Base-by-base conservation (phyloP, 2,113 vertebrate species). In the Cepphus grylle region DNA sequence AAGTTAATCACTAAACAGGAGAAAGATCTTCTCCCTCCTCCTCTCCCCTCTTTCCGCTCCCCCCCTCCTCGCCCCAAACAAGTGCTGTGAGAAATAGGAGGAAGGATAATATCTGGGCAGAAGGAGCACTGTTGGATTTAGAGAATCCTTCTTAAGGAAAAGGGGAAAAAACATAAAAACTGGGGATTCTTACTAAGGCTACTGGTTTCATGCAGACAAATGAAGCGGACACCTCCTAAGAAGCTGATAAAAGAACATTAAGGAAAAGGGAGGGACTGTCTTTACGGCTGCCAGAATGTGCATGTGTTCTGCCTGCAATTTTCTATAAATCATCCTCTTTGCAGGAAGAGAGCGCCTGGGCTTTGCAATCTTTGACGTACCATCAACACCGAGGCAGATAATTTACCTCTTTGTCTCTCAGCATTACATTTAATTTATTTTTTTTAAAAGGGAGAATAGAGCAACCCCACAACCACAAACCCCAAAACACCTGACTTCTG, bases 321-420 rank as follows among this genome's bases (percentile, higher is more conserved):
- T 96, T 97, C 98, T 97, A 94, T 97, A 97, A 97, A 98, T 98
- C 98, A 97, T 97, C 96, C 96, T 94, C 97, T 92, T 98, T 67
- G 72, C 97, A 55, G 81, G 50, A 96, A 94, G 94, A 97, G 89
- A 97, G 96, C 53, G 91, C 96, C 97, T 94, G 86, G 94, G 95
- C 94, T 94, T 96, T 94, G 95, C 98, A 96, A 93, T 97, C 97
- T 97, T 96, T 97, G 94, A 97, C 87, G 74, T 96, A 96, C 97
- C 96, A 96, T 92, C 97, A 82, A 90, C 36, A 43, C 94, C 38
- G 70, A 86, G 92, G 94, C 95, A 96, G 96, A 97, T 95, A 94
- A 97, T 98, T 98, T 97, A 96, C 97, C 92, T 98, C 98, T 98
- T 98, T 98, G 97, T 98, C 96, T 98, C 95, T 96, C 93, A 96